phyloP scores from a whole-genome alignment of 2,113 vertebrate genomes.

The Pantherophis guttatus region DNA sequence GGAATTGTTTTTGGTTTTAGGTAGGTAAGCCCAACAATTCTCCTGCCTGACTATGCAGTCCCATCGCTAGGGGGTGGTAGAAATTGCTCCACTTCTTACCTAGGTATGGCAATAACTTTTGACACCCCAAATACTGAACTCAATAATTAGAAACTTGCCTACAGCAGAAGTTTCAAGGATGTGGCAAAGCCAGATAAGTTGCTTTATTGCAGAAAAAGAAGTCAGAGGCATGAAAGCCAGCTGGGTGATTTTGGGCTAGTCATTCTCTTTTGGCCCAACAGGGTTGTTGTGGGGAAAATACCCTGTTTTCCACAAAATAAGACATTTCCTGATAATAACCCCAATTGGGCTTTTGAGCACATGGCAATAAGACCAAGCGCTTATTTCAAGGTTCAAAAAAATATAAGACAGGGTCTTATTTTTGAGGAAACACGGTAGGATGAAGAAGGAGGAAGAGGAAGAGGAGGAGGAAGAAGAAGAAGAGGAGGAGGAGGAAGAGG shows the following conservation, averaged over 20 bases:
- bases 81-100: not conserved
- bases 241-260: not conserved
- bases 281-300: not conserved
- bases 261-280: not conserved
- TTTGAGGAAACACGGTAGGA: no score
- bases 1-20: not conserved
- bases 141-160: not conserved
- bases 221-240: not conserved
- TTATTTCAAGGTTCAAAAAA: no score
- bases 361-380: no score
- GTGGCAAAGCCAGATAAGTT: not conserved
- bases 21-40: not conserved
- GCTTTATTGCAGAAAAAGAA: not conserved
- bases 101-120: not conserved
- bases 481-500: no score
- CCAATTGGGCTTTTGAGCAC: no score
- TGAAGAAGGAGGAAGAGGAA: no score
- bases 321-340: no score
- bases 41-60: not conserved
- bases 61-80: not conserved
- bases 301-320: no score
- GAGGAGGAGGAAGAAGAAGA: no score
- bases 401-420: no score
- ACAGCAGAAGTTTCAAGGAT: not conserved
- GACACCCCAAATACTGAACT: not conserved